Conservation (phyloP, 2,797 vertebrate species). For the Cynodonichthys magdalenae region DNA sequence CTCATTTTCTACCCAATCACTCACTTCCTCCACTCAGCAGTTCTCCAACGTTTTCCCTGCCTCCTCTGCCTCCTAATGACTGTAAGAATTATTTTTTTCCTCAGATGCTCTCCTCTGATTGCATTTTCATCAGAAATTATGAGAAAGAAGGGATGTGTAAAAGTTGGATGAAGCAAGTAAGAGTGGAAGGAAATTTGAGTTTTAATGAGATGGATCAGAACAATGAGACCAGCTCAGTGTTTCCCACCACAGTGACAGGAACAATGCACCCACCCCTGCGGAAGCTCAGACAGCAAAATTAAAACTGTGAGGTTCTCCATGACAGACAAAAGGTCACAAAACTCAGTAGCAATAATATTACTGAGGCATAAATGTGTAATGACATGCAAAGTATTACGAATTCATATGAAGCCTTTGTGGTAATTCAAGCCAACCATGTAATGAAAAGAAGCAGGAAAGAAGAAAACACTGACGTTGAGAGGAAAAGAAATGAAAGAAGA, state of each 20-base stretch:
- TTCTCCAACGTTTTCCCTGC: constrained; percentile 49
- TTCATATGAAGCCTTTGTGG: constrained; percentile 15
- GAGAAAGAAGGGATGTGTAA: constrained; percentile 45
- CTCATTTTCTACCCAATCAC: constrained; percentile 49
- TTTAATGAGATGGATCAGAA: constrained; percentile 45
- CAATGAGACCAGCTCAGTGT: constrained; percentile 74
- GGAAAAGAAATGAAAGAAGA: constrained; percentile 28
- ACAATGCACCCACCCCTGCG: constrained; percentile 33
- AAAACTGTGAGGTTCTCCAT: constrained; percentile 15
- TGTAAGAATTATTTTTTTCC: constrained; percentile 42
- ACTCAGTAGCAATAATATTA: constrained; percentile 13
- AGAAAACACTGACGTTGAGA: constrained; percentile 26
- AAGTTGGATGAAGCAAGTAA: constrained; percentile 15
- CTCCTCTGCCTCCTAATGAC: constrained; percentile 64
- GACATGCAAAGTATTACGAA: constrained; percentile 18
- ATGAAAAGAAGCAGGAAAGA: constrained; percentile 19
- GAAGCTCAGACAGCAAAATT: constrained; percentile 27
- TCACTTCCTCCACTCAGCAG: constrained; percentile 62
- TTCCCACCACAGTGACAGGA: constrained; percentile 28
- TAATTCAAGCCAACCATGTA: constrained; percentile 5
- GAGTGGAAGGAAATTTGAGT: constrained; percentile 26
- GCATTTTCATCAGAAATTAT: constrained; percentile 65
- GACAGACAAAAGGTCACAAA: constrained; percentile 28
- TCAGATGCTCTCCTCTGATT: constrained; percentile 61
- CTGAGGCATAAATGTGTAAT: constrained; percentile 1